Base-by-base conservation (phyloP, 2,113 vertebrate genomes). In the Albula glossodonta region DNA sequence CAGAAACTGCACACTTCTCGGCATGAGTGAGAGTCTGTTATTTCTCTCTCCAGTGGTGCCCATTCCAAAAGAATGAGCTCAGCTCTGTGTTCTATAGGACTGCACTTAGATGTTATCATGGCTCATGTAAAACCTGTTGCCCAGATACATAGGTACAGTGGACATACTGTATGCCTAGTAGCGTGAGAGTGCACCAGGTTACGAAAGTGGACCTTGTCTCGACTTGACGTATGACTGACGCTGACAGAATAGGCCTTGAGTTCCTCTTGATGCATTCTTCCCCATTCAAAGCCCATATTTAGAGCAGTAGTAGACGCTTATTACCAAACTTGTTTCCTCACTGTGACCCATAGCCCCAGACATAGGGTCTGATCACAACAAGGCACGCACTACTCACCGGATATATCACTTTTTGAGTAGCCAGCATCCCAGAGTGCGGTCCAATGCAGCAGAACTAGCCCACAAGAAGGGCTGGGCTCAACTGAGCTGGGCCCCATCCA, bases 191-290 rank as follows among this genome's bases (percentile, higher is more conserved):
- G 13, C 48, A 56, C 31, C 22, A 50, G 31, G 60, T 84, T 83
- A 80, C 50, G 77, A 84, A 81, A 81, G 57, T 25, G 56, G 51
- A 86, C 48, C 41, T 25, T 15, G 79, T 85, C 81, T 52, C 70
- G 3, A 77, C 57, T 10, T 80, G 82, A 86, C 84, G n/a, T 41
- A 17, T 9, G 66, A 41, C 81, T 88, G 51, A 88, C 85, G 63
- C 80, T 74, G 7, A 66, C 31, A 50, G 51, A 56, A 81, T 15
- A n/a, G 56, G 78, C 57, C n/a, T 80, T 1, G 2, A 50, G 51
- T 86, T 84, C 82, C 85, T 88, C 84, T 83, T 31, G 60, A 50
- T 19, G 0, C 15, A n/a, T 56, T 53, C 78, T 84, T 84, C 84
- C 84, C 48, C 49, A 60, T 81, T 84, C 51, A 70, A 41, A 82